A percentile compares a stretch with the other conserved stretches of the same genome.
Evolutionary conservation across 2,113 vertebrate species (phyloP).

Genomic region (Syngnathus scovelli): DNA sequence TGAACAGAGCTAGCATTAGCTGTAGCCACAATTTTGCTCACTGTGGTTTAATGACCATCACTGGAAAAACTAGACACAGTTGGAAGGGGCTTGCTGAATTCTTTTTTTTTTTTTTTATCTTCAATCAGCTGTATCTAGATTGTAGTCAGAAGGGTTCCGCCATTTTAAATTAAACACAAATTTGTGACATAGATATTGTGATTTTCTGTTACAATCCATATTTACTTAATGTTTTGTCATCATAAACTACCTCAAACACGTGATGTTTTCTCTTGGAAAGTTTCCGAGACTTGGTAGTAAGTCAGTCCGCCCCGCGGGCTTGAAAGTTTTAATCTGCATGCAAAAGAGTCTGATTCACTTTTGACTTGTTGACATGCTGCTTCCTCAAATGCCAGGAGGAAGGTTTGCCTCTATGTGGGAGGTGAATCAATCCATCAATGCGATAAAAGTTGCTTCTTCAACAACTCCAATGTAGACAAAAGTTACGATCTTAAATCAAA

Average conservation of each 20-base stretch:
- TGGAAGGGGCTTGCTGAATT: too few species aligned
- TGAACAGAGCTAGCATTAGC: too few species aligned
- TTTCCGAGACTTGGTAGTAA: not conserved
- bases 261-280: not conserved
- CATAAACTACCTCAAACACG: not conserved
- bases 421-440: not conserved
- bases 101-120: too few species aligned
- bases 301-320: not conserved
- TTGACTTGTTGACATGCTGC: not conserved
- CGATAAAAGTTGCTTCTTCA: not conserved
- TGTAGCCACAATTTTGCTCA: too few species aligned
- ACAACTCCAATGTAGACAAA: not conserved
- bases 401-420: not conserved
- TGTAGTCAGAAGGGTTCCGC: too few species aligned
- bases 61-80: too few species aligned
- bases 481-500: not conserved
- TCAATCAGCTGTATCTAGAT: too few species aligned
- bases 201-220: too few species aligned
- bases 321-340: constrained; percentile 6
- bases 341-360: not conserved
- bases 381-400: constrained; percentile 1
- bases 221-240: not conserved
- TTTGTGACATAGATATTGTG: too few species aligned
- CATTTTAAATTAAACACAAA: not conserved
- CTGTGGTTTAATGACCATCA: too few species aligned